Conservation (phyloP, 2,113 vertebrate species). For the Corydoras maculifer region DNA sequence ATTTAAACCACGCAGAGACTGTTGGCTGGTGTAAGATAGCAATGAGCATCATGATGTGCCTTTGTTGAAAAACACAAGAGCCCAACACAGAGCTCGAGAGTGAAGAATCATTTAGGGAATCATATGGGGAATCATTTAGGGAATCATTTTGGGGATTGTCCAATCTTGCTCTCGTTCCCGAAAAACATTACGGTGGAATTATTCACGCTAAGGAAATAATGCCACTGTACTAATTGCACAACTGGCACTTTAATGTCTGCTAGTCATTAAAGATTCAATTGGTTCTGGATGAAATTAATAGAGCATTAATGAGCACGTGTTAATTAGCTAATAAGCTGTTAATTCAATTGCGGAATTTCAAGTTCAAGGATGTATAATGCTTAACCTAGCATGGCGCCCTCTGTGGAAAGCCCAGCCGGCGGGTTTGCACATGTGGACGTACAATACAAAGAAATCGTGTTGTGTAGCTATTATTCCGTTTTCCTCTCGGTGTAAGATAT, state of each 20-base stretch:
- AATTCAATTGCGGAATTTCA: constrained; percentile 68
- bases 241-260: constrained; percentile 57
- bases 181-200: constrained; percentile 16
- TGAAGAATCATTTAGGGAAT: neutral
- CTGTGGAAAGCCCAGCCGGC: constrained; percentile 25
- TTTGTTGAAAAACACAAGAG: too few species aligned
- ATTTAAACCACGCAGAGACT: too few species aligned
- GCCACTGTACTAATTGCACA: constrained; percentile 55
- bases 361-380: constrained; percentile 59
- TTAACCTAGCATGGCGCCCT: constrained; percentile 47
- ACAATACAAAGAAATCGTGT: neutral
- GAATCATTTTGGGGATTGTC: neutral
- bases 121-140: neutral
- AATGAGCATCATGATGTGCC: too few species aligned
- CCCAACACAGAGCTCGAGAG: neutral
- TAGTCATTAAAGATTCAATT: constrained; percentile 56
- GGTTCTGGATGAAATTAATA: constrained; percentile 63
- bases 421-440: neutral
- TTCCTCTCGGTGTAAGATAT: neutral
- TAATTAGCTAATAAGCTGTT: constrained; percentile 71
- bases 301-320: constrained; percentile 66
- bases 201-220: constrained; percentile 36
- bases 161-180: too few species aligned
- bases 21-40: too few species aligned
- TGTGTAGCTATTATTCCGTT: neutral